phyloP scores from a whole-genome alignment of 30 jellyfish, hydroid and myxozoan genomes.

The Chrysaora quinquecirrha region DNA sequence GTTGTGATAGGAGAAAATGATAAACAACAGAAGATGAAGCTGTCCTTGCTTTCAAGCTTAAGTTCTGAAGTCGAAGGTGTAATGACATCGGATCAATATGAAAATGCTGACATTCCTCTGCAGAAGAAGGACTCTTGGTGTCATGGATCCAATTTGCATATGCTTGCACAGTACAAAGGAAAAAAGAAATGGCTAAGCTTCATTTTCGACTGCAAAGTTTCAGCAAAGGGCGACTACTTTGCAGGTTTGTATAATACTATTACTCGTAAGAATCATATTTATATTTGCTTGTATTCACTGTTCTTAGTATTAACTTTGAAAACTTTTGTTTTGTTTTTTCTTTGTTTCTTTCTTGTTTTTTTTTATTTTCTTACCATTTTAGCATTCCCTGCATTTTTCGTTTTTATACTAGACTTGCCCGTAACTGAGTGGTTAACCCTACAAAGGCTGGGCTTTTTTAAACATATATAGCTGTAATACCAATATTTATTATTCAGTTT shows the following conservation, averaged over 20 bases:
- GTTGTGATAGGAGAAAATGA: conserved; percentile 16
- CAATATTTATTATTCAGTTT: too few relatives aligned
- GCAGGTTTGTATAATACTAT: conserved; percentile 8
- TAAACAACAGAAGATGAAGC: conserved; percentile 12
- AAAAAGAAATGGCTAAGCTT: background rate
- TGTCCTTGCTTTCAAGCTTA: conserved; percentile 28
- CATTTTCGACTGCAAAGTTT: conserved; percentile 22
- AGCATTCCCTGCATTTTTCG: too few relatives aligned
- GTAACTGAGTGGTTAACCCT: too few relatives aligned
- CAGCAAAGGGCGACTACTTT: conserved; percentile 50
- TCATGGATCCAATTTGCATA: conserved; percentile 44
- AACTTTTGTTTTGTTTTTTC: too few relatives aligned
- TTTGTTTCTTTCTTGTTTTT: too few relatives aligned
- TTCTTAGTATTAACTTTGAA: too few relatives aligned
- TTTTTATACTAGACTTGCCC: too few relatives aligned
- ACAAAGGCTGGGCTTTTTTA: too few relatives aligned
- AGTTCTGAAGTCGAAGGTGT: conserved; percentile 54
- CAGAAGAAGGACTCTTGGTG: conserved; percentile 37
- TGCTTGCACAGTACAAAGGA: conserved; percentile 44
- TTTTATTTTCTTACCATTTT: too few relatives aligned
- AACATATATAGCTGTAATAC: too few relatives aligned
- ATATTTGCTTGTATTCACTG: background rate
- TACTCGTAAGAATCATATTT: background rate
- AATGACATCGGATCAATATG: conserved; percentile 40
- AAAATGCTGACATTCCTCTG: conserved; percentile 32